Base-by-base conservation (phyloP, 2,888 invertebrate genomes). In the Hyppa rectilinea region DNA sequence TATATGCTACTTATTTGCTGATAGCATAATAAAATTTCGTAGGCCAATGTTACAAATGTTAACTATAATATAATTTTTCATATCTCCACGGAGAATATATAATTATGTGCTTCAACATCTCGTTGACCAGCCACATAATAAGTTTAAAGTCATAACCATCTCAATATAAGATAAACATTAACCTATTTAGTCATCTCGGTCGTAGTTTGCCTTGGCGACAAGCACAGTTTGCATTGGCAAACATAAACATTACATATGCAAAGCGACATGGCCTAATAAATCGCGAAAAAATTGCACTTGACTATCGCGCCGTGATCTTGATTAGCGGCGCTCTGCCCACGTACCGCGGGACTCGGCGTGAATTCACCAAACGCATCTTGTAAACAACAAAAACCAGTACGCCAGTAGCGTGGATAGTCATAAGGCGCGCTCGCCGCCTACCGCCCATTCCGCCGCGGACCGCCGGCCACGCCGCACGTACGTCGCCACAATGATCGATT, bases 401-500 rank as follows among this genome's bases (percentile, higher is more conserved):
- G 85, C 61, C 84, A 88, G 86, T 85, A 83, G 88, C 83, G 86
- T 85, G 88, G 87, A 89, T 91, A 90, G 87, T 90, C 88, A 88
- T 89, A 89, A 85, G 85, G 80, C 83, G 85, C 79, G 84, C 87
- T 78, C 84, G 69, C 68, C 87, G 84, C 82, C 83, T 81, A 86
- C 86, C 80, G 85, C 86, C 85, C 91, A 90, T 90, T 90, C 90
- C 87, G 90, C 83, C 92, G 92, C 91, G 90, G 90, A 83, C 87
- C 85, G 87, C 87, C 88, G 87, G 62, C 85, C 84, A 85, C 84
- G 89, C 76, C 90, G 91, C 90, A 90, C 92, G 93, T 85, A 72
- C 85, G 88, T 87, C 87, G 84, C 78, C 82, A 89, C 81, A 84
- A 95, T 95, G 95, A 93, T 95, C 82, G 95, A 95, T 82, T 92